Percentiles rank a stretch among this genome's conserved stretches.
Evolutionary conservation across 2,113 vertebrate species (phyloP).

Genomic region (Oreochromis aureus): DNA sequence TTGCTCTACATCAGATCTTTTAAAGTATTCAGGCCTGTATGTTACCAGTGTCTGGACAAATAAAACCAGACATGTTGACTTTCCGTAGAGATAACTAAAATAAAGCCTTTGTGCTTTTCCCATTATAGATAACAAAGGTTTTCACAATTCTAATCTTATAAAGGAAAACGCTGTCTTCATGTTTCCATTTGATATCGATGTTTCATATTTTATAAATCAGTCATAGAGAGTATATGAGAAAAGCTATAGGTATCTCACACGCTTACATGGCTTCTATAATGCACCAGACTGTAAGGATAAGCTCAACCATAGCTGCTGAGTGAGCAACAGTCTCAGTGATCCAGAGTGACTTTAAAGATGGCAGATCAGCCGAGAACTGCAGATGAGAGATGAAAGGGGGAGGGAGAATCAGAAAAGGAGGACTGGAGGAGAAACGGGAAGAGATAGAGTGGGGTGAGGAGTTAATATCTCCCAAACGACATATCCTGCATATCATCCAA

Average conservation of each 20-base stretch:
- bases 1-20: neutral
- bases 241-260: neutral
- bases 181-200: constrained; percentile 1
- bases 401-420: neutral
- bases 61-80: neutral
- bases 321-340: constrained; percentile 22
- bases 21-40: neutral
- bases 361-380: constrained; percentile 33
- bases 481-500: constrained; percentile 11
- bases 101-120: neutral
- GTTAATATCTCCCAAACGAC: constrained; percentile 16
- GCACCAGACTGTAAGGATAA: constrained; percentile 7
- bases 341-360: constrained; percentile 44
- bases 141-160: neutral
- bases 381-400: constrained; percentile 33
- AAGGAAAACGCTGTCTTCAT: neutral
- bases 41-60: constrained; percentile 11
- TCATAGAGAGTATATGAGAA: neutral
- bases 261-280: neutral
- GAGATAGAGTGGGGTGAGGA: constrained; percentile 14
- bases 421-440: neutral
- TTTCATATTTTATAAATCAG: neutral
- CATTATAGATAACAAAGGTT: constrained; percentile 1
- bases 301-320: constrained; percentile 25
- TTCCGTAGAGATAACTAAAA: neutral